Conservation (phyloP, 2,888 invertebrate species). For the Chloroclysta siterata region DNA sequence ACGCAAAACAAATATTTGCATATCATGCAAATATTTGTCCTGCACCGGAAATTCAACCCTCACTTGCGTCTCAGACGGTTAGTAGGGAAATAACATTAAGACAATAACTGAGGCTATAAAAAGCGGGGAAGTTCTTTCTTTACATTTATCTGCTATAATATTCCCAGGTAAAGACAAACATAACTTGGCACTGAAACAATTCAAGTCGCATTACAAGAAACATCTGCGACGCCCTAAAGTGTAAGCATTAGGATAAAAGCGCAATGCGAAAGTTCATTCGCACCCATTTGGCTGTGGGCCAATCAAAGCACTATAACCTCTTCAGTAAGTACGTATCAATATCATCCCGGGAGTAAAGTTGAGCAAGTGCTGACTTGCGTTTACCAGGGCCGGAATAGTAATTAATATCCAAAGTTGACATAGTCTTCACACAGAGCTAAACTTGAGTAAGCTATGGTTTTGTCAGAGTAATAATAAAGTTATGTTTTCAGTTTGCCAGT, state of each 20-base stretch:
- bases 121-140: not conserved
- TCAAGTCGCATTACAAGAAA: slow-evolving; percentile 29
- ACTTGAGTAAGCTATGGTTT: not conserved
- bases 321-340: slow-evolving; percentile 29
- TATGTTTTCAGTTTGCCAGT: too few relatives aligned
- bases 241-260: slow-evolving; percentile 32
- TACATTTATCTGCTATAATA: slow-evolving; percentile 3
- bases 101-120: not conserved
- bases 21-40: not conserved
- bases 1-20: not conserved
- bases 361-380: slow-evolving; percentile 5
- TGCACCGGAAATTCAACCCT: not conserved
- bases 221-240: slow-evolving; percentile 26
- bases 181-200: slow-evolving; percentile 27
- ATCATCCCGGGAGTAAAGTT: slow-evolving; percentile 16
- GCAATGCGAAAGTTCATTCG: slow-evolving; percentile 34
- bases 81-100: not conserved
- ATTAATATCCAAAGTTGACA: slow-evolving; percentile 5
- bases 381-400: not conserved
- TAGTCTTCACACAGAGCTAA: not conserved
- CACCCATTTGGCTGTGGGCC: slow-evolving; percentile 38
- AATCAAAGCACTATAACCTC: slow-evolving; percentile 31
- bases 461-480: too few relatives aligned
- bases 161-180: slow-evolving; percentile 21
- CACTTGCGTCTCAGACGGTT: not conserved